Percentiles rank a stretch among this genome's conserved stretches.
These are phyloP conservation scores for Callorhinus ursinus DNA, from an alignment of 2,113 vertebrate species.

Conservation along the genomic window DNA sequence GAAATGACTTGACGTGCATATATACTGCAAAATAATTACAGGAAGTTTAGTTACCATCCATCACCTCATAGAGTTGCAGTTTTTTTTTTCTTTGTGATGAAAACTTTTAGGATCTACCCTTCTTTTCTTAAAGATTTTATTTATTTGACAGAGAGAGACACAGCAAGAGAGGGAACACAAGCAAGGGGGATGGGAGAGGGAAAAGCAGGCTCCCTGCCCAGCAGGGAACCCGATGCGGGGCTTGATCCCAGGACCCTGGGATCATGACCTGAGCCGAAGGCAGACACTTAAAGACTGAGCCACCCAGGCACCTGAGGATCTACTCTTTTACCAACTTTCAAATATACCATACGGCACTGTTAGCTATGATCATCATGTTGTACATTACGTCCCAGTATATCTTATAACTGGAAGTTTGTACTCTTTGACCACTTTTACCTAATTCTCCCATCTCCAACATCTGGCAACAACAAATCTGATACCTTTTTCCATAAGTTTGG, in stretches of 20 bases:
- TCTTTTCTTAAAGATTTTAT: not conserved
- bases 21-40: not conserved
- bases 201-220: too few relatives aligned
- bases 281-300: too few relatives aligned
- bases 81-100: not conserved
- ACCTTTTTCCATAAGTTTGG: not conserved
- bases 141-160: too few relatives aligned
- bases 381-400: not conserved
- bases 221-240: too few relatives aligned
- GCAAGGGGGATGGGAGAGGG: too few relatives aligned
- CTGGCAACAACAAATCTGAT: not conserved
- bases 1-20: not conserved
- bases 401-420: not conserved
- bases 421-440: not conserved
- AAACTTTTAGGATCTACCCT: not conserved
- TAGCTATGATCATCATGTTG: not conserved
- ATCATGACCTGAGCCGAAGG: too few relatives aligned
- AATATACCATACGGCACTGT: not conserved
- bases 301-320: too few relatives aligned
- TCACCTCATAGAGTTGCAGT: not conserved
- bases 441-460: not conserved
- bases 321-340: not conserved
- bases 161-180: too few relatives aligned
- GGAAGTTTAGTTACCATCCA: not conserved
- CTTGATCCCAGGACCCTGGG: too few relatives aligned